A percentile compares a stretch with the other conserved stretches of the same genome.
phyloP scores from a whole-genome alignment of 2,888 invertebrate species.

The Leucania comma region DNA sequence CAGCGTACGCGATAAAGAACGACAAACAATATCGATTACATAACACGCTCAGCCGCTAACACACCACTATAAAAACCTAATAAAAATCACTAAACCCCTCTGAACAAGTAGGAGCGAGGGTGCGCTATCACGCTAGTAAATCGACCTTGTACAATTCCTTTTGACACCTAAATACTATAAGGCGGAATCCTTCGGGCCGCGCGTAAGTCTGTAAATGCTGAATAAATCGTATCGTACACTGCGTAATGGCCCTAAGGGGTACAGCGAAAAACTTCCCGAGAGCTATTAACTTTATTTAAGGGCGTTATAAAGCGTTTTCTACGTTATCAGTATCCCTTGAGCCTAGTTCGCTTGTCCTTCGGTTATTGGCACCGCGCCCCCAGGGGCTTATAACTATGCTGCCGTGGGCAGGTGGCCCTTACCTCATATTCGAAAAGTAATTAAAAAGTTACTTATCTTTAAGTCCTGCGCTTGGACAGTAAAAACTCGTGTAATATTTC shows the following conservation, averaged over 20 bases:
- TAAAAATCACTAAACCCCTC: slow-evolving; percentile 64
- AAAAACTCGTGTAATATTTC: slow-evolving; percentile 34
- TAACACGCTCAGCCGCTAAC: slow-evolving; percentile 39
- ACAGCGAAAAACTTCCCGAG: slow-evolving; percentile 87
- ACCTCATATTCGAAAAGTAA: slow-evolving; percentile 64
- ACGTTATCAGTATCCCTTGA: slow-evolving; percentile 86
- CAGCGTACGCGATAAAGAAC: slow-evolving; percentile 50
- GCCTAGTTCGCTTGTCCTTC: slow-evolving; percentile 81
- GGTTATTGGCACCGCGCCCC: slow-evolving; percentile 78
- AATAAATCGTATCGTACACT: slow-evolving; percentile 88
- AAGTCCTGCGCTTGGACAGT: slow-evolving; percentile 25
- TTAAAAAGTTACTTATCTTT: slow-evolving; percentile 60
- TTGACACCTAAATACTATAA: slow-evolving; percentile 84
- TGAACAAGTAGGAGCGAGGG: slow-evolving; percentile 65
- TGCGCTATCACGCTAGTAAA: slow-evolving; percentile 78
- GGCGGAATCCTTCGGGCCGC: slow-evolving; percentile 77
- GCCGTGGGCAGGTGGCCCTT: slow-evolving; percentile 62
- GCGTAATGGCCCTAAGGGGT: slow-evolving; percentile 87
- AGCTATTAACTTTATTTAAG: slow-evolving; percentile 90
- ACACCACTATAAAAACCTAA: slow-evolving; percentile 48
- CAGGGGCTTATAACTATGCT: slow-evolving; percentile 68
- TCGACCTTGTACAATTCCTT: slow-evolving; percentile 81
- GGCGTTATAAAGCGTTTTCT: slow-evolving; percentile 88
- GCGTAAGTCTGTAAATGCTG: slow-evolving; percentile 84
- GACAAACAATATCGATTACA: slow-evolving; percentile 58